Base-by-base conservation (phyloP, 2,888 invertebrate species). In the Ganaspis brasiliensis region DNA sequence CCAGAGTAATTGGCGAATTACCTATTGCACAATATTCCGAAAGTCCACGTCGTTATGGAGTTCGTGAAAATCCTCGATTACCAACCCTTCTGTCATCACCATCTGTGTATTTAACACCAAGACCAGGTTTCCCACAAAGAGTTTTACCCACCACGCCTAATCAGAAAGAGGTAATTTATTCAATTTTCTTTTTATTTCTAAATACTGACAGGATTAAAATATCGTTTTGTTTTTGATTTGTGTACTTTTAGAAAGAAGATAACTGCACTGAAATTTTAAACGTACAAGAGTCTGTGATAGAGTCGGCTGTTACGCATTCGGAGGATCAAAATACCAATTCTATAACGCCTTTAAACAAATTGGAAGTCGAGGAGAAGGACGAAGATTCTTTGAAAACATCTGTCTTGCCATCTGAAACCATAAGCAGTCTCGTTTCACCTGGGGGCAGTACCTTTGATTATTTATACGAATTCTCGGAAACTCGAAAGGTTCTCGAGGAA, bases 1-100 rank as follows among this genome's bases (percentile, higher is more conserved):
- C 95, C 77, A 93, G 95, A 87, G 94, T 96, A 56, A 96, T 97
- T 87, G 97, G 96, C 63, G 96, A 95, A 91, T 92, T 97, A 86
- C 97, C 97, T n/a, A 98, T 98, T 85, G 97, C 98, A 21, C 97
- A 98, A 89, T 98, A 98, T 90, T 97, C 98, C 85, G 97, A 97
- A 16, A 98, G 97, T 56, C 98, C 98, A 16, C 93, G 97, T 84
- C 94, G 98, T 84, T 97, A 97, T 90, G 97, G 97, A 4, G 87
- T 91, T 70, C 89, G 91, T 16, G 91, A 91, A 76, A 93, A 93
- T 90, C 92, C 93, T 76, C 92, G 93, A 89, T 91, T 94, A 87
- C 93, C 94, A 79, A 94, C 93, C 88, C 90, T 94, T 81, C 91
- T 94, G 79, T 93, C 94, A 78, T 94, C 95, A 70, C 96, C 95